Base-by-base conservation (phyloP, 2,113 vertebrate species). In the Zingel zingel region DNA sequence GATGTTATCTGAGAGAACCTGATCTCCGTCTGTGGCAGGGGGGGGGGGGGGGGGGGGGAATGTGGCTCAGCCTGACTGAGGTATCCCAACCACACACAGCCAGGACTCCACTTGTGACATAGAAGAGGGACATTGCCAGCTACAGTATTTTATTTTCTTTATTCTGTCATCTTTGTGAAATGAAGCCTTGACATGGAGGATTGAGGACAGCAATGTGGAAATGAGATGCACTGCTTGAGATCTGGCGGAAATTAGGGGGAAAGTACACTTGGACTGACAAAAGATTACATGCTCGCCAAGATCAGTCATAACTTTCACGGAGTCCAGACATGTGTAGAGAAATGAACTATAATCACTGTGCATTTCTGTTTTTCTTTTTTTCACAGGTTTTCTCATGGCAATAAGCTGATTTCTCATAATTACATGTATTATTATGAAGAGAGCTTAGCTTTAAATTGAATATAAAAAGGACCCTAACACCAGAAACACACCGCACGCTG, bases 1-100 rank as follows among this genome's bases (percentile, higher is more conserved):
- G 81, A 86, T 91, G 82, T 80, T 93, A 93, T 91, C 93, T 84
- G 70, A 45, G 68, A 73, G 71, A 87, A 92, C 79, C 88, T 86
- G 93, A 90, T 92, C 83, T 82, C 58, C 43, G 63, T 39, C 79
- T 77, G 70, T 36, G 81, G 69, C 48, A 48, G 70, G 39, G 53
- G 23, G 51, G 57, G 33, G 4, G 36, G 72, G 56, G 33, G 56
- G 45, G 33, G 21, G 62, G 51, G 73, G 81, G 21, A 23, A 23
- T 77, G 51, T 27, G 71, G 82, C 72, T 85, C 33, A 69, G 58
- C 78, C 45, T 56, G 67, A 72, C 27, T 74, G 61, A 82, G 43
- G 79, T 64, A 76, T 77, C 63, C 25, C 51, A 88, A 61, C 90
- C 81, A 72, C 88, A 91, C 86, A 86, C 45, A n/a, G 74, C 2